These are phyloP conservation scores for Natrix natrix DNA, from an alignment of 2,797 vertebrate genomes.

Conservation along the genomic window DNA sequence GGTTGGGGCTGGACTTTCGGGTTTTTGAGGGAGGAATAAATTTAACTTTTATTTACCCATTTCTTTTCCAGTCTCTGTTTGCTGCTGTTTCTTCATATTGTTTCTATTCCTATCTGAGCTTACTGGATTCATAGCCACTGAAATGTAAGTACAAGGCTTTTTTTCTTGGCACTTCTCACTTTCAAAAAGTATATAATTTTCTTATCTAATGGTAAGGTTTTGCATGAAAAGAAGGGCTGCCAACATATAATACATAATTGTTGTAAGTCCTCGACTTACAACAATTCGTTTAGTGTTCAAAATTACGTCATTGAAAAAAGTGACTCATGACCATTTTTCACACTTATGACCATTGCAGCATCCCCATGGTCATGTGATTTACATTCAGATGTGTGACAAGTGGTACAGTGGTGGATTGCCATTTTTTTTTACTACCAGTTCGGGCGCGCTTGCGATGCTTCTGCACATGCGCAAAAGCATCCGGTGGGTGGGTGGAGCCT, in stretches of 20 bases:
- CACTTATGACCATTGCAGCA: no score
- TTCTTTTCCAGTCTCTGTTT: constrained; percentile 89
- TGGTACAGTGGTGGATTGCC: no score
- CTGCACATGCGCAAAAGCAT: no score
- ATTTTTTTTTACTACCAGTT: no score
- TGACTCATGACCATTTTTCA: no score
- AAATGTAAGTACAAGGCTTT: constrained; percentile 86
- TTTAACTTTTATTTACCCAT: constrained; percentile 44
- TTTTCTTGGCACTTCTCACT: constrained; percentile 7
- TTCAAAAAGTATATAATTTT: background rate
- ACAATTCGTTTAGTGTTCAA: no score
- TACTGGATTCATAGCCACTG: constrained; percentile 96
- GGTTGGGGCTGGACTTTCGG: background rate
- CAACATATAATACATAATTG: background rate
- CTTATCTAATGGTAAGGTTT: constrained; percentile 16
- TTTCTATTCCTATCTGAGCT: constrained; percentile 99
- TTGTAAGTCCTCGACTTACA: no score
- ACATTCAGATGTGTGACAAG: no score
- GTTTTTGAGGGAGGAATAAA: background rate
- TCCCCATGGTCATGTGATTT: no score
- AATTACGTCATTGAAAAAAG: no score
- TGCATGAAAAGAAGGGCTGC: background rate
- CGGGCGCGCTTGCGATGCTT: no score
- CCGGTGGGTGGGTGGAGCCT: no score
- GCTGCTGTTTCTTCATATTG: constrained; percentile 97